These are phyloP conservation scores for Aegotheles bennettii DNA, from an alignment of 2,113 vertebrate species.

Conservation along the genomic window DNA sequence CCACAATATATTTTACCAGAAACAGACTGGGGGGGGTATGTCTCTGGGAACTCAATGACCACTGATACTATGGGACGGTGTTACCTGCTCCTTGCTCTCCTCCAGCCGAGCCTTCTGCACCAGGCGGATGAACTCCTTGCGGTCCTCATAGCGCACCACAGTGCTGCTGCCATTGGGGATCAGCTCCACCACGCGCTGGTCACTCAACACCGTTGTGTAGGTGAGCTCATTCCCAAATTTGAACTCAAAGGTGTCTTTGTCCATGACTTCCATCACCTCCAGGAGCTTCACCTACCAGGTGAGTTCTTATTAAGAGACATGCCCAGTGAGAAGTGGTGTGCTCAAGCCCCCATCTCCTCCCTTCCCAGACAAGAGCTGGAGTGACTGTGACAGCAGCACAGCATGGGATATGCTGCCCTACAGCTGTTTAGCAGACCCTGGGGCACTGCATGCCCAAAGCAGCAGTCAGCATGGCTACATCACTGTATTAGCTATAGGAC, in stretches of 20 bases:
- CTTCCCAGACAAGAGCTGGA: not conserved
- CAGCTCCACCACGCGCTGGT: slow-evolving; percentile 86
- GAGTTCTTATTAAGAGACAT: not conserved
- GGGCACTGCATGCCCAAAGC: not conserved
- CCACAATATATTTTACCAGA: rapidly evolving
- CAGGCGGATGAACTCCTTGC: slow-evolving; percentile 84
- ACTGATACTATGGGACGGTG: not conserved
- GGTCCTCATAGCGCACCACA: slow-evolving; percentile 86
- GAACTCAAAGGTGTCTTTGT: slow-evolving; percentile 93
- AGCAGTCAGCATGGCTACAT: not conserved
- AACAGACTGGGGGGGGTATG: not conserved
- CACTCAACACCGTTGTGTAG: slow-evolving; percentile 90
- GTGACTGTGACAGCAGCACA: not conserved
- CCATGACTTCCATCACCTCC: slow-evolving; percentile 96
- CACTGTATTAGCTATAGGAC: not conserved
- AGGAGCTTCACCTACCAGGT: slow-evolving; percentile 87
- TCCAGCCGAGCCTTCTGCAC: slow-evolving; percentile 89
- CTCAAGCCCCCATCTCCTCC: not conserved
- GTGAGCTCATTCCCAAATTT: slow-evolving; percentile 94
- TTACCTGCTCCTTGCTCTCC: slow-evolving; percentile 93
- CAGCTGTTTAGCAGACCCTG: not conserved
- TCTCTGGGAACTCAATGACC: not conserved
- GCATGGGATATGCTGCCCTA: not conserved
- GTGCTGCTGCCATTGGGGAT: slow-evolving; percentile 82
- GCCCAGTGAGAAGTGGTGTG: not conserved